phyloP scores from a whole-genome alignment of 1,140 invertebrate species.

The Scaptomyza hsui region DNA sequence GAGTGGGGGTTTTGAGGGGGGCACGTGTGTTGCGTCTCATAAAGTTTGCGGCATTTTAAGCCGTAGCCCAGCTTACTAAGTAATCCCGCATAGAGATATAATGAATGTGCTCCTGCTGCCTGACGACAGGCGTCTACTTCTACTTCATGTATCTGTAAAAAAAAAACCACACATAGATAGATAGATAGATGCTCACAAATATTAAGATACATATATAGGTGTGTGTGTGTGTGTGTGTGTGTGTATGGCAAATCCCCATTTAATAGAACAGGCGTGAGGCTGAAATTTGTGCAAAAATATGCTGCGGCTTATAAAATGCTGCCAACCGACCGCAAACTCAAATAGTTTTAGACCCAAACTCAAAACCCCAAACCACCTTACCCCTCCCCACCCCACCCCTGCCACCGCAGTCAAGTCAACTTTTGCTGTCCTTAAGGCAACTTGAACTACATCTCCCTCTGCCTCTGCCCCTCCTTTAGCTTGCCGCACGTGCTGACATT shows the following conservation, averaged over 20 bases:
- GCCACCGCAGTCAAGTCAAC: slow-evolving; percentile 63
- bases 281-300: slow-evolving; percentile 71
- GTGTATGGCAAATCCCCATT: slow-evolving; percentile 65
- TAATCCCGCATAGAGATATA: slow-evolving; percentile 78
- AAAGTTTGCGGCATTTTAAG: slow-evolving; percentile 81
- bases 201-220: slow-evolving; percentile 37
- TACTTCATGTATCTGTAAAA: slow-evolving; percentile 50
- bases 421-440: slow-evolving; percentile 52
- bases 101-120: slow-evolving; percentile 70
- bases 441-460: slow-evolving; percentile 34
- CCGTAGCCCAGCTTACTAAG: slow-evolving; percentile 67
- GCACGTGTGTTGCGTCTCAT: slow-evolving; percentile 78
- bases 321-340: slow-evolving; percentile 52
- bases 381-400: background rate
- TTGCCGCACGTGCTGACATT: slow-evolving; percentile 75
- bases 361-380: slow-evolving; percentile 7
- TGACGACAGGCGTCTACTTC: slow-evolving; percentile 34
- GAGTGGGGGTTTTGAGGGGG: background rate
- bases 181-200: slow-evolving; percentile 32
- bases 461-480: too few relatives aligned
- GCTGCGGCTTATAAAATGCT: slow-evolving; percentile 72
- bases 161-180: slow-evolving; percentile 25
- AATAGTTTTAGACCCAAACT: slow-evolving; percentile 63
- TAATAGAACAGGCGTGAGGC: slow-evolving; percentile 70
- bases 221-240: slow-evolving; percentile 8